phyloP scores from a whole-genome alignment of 2,113 vertebrate species.

The Calyptommatus sinebrachiatus region DNA sequence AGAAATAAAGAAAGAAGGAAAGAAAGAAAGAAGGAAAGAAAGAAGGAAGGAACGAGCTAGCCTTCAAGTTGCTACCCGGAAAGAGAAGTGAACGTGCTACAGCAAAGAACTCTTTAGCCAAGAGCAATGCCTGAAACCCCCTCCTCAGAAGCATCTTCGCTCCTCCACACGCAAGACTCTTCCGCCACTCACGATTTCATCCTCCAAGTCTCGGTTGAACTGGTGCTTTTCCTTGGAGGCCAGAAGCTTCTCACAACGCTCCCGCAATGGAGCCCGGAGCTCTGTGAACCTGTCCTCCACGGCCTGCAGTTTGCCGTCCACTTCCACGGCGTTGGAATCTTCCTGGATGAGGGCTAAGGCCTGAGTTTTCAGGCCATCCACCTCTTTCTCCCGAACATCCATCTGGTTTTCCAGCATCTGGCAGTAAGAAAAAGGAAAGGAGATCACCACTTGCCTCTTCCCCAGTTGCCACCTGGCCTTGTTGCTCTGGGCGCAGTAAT shows the following conservation, averaged over 20 bases:
- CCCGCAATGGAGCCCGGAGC: constrained; percentile 79
- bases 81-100: too few relatives aligned
- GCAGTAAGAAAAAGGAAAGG: too few relatives aligned
- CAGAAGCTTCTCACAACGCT: constrained; percentile 76
- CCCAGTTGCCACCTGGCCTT: too few relatives aligned
- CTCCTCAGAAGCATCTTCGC: not conserved
- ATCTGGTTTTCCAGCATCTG: constrained; percentile 93
- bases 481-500: too few relatives aligned
- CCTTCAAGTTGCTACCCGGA: too few relatives aligned
- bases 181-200: constrained; percentile 84
- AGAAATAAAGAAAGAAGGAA: too few relatives aligned
- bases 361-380: constrained; percentile 84
- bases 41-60: too few relatives aligned
- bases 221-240: constrained; percentile 90
- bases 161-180: not conserved
- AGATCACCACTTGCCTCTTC: too few relatives aligned
- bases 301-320: constrained; percentile 77
- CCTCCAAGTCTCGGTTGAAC: constrained; percentile 90
- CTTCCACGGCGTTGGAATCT: constrained; percentile 80
- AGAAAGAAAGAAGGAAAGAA: too few relatives aligned
- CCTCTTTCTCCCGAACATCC: constrained; percentile 89
- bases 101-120: not conserved
- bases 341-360: constrained; percentile 84
- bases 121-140: not conserved
- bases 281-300: constrained; percentile 80